phyloP scores from a whole-genome alignment of 2,888 invertebrate species.

The Onchidella celtica region DNA sequence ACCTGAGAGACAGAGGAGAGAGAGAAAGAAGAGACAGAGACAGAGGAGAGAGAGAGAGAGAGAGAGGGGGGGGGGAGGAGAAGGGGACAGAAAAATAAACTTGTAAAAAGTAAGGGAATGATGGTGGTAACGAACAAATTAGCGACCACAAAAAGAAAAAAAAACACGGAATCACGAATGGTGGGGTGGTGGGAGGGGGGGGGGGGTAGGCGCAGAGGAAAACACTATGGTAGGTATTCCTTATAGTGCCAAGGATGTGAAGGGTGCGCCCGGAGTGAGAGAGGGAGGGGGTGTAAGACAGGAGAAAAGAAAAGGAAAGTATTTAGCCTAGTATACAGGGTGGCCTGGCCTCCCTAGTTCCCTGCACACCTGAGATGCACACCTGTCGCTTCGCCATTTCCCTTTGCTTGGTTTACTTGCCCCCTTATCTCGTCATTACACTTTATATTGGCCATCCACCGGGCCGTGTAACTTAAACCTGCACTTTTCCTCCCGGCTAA shows the following conservation, averaged over 20 bases:
- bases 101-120: too few relatives aligned
- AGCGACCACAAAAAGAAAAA: too few relatives aligned
- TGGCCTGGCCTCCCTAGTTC: not conserved
- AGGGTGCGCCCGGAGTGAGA: too few relatives aligned
- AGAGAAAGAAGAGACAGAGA: not conserved
- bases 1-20: too few relatives aligned
- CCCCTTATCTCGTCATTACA: not conserved
- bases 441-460: not conserved
- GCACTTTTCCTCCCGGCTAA: not conserved
- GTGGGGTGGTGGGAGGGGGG: too few relatives aligned
- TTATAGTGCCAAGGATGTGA: too few relatives aligned
- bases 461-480: not conserved
- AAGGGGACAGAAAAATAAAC: not conserved
- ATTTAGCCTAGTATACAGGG: too few relatives aligned
- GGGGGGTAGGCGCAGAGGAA: too few relatives aligned
- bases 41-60: slow-evolving; percentile 2
- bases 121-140: too few relatives aligned
- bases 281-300: not conserved
- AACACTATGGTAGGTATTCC: too few relatives aligned
- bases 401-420: not conserved
- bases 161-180: too few relatives aligned
- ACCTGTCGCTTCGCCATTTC: not conserved
- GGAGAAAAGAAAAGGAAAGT: not conserved
- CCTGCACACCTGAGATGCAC: not conserved
- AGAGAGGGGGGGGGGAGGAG: not conserved